These are phyloP conservation scores for Erythrocercus mccallii DNA, from an alignment of 2,113 vertebrate genomes.

Conservation along the genomic window DNA sequence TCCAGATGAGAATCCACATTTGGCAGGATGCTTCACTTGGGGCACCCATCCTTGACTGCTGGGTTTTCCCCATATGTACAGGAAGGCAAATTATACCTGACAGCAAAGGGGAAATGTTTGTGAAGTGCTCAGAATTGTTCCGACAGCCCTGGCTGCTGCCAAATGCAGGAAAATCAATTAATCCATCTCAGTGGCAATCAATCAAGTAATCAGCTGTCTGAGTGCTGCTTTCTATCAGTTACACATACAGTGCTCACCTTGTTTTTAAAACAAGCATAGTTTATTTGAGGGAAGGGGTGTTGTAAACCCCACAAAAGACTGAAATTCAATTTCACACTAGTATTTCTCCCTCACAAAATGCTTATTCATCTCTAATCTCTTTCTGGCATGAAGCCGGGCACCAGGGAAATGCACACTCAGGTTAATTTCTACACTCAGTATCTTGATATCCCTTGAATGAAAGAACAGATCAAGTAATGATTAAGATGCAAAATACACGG, in stretches of 20 bases:
- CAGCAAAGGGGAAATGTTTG: neutral
- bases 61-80: neutral
- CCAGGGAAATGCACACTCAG: neutral
- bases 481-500: neutral
- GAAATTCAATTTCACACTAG: neutral
- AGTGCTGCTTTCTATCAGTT: neutral
- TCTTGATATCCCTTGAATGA: neutral
- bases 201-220: neutral
- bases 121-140: neutral
- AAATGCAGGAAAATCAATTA: constrained; percentile 37
- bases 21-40: neutral
- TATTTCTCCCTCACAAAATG: neutral
- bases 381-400: neutral
- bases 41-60: neutral
- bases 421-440: neutral
- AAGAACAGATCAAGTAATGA: neutral
- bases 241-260: neutral
- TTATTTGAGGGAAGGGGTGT: neutral
- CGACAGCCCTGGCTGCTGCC: neutral
- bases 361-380: neutral
- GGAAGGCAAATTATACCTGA: neutral
- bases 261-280: neutral
- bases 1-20: neutral
- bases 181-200: neutral
- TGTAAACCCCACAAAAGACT: neutral